phyloP scores from a whole-genome alignment of 2,797 vertebrate genomes.

The Apogon hyalosoma region DNA sequence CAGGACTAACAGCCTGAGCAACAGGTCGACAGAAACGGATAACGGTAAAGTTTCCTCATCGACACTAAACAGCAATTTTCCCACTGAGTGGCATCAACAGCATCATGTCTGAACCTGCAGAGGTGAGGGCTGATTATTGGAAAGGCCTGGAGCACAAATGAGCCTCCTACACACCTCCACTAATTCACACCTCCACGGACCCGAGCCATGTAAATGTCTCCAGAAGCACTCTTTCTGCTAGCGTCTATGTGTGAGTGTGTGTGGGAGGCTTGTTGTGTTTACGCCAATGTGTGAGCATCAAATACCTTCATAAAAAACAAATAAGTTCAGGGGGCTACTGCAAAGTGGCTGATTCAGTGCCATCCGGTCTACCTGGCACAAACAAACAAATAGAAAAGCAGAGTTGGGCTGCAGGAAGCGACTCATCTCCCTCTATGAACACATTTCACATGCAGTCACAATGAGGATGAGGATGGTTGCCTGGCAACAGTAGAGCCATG shows the following conservation, averaged over 20 bases:
- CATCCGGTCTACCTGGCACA: slow-evolving; percentile 27
- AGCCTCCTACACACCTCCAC: slow-evolving; percentile 64
- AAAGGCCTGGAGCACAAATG: slow-evolving; percentile 66
- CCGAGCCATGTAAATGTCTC: slow-evolving; percentile 39
- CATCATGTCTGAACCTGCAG: slow-evolving; percentile 74
- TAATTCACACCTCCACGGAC: slow-evolving; percentile 60
- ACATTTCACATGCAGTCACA: slow-evolving; percentile 39
- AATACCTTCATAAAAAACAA: slow-evolving; percentile 35
- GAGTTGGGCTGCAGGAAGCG: slow-evolving; percentile 39
- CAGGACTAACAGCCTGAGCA: slow-evolving; percentile 59
- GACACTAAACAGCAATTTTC: slow-evolving; percentile 54
- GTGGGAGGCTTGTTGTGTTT: slow-evolving; percentile 51
- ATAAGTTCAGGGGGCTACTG: slow-evolving; percentile 28
- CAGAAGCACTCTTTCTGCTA: slow-evolving; percentile 33
- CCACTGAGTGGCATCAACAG: slow-evolving; percentile 59
- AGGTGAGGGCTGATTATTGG: slow-evolving; percentile 55
- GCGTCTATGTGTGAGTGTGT: slow-evolving; percentile 1
- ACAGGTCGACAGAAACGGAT: slow-evolving; percentile 51
- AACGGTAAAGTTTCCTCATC: slow-evolving; percentile 63
- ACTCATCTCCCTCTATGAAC: slow-evolving; percentile 35
- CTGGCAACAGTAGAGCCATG: slow-evolving; percentile 61
- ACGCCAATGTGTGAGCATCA: slow-evolving; percentile 23
- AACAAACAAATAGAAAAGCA: slow-evolving; percentile 53
- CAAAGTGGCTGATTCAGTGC: slow-evolving; percentile 32
- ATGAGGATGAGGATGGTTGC: slow-evolving; percentile 57